Conservation (phyloP, 2,797 vertebrate genomes). For the Botia almorhae region DNA sequence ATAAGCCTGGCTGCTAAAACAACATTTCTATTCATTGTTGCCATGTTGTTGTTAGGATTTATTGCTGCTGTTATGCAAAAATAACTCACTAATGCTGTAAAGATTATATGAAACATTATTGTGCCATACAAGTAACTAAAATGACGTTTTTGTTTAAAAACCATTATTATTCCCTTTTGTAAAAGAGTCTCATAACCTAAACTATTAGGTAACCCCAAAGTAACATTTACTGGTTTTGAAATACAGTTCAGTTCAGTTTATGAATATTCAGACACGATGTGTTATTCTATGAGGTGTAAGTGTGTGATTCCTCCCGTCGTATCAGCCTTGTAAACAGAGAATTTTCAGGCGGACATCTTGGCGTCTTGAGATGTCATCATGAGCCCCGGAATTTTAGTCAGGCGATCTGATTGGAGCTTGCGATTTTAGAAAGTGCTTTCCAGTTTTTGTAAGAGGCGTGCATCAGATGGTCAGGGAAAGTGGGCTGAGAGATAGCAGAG, state of each 20-base stretch:
- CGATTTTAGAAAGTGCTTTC: no score
- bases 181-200: slow-evolving; percentile 8
- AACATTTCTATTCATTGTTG: slow-evolving; percentile 23
- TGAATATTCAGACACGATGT: no score
- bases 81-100: slow-evolving; percentile 13
- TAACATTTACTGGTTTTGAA: neutral
- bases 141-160: slow-evolving; percentile 9
- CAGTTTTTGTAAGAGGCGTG: neutral
- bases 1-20: slow-evolving; percentile 41
- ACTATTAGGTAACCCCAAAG: neutral
- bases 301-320: no score
- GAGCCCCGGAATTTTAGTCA: no score
- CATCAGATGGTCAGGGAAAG: neutral
- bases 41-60: slow-evolving; percentile 17
- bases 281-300: no score
- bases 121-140: slow-evolving; percentile 8
- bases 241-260: neutral
- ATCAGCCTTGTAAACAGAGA: no score
- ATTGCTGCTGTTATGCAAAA: slow-evolving; percentile 27
- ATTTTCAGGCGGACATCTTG: no score
- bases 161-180: neutral
- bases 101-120: slow-evolving; percentile 16
- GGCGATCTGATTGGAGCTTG: no score
- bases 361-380: no score
- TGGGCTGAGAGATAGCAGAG: neutral